Conservation (phyloP, 2,888 invertebrate genomes). For the Desoria tigrina region DNA sequence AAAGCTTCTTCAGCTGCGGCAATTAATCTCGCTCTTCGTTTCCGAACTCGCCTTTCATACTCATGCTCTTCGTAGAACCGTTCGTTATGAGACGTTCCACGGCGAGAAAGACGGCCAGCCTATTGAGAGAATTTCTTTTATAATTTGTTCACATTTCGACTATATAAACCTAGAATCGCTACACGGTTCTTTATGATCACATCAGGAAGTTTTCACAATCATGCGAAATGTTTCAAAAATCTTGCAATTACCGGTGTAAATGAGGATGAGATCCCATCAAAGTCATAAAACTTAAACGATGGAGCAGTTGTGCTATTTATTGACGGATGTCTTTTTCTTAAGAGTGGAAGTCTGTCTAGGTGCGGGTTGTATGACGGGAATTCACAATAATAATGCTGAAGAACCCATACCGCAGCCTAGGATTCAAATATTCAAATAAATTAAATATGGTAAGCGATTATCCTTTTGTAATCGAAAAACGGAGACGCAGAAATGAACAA, state of each 20-base stretch:
- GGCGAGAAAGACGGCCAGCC: conserved; percentile 54
- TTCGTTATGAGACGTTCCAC: conserved; percentile 94
- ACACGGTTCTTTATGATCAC: not conserved
- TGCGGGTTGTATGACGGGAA: conserved; percentile 97
- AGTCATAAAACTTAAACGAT: conserved; percentile 92
- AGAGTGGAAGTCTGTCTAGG: conserved; percentile 77
- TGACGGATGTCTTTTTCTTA: conserved; percentile 49
- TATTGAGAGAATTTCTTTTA: conserved; percentile 17
- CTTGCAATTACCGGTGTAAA: conserved; percentile 52
- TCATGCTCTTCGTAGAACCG: conserved; percentile 97
- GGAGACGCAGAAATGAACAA: too few relatives aligned
- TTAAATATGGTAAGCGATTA: too few relatives aligned
- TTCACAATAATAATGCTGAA: conserved; percentile 93
- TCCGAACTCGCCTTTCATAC: conserved; percentile 87
- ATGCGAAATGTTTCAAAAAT: too few relatives aligned
- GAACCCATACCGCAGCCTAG: conserved; percentile 83
- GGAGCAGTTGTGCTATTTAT: conserved; percentile 46
- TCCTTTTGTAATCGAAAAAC: too few relatives aligned
- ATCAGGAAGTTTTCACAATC: not conserved
- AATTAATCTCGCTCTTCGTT: conserved; percentile 83
- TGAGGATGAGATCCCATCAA: conserved; percentile 67
- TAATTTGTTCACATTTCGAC: not conserved
- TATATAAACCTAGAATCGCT: not conserved
- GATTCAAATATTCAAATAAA: too few relatives aligned
- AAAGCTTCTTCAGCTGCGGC: conserved; percentile 97